Base-by-base conservation (phyloP, 2,797 vertebrate genomes). In the Enteromius treurensis region DNA sequence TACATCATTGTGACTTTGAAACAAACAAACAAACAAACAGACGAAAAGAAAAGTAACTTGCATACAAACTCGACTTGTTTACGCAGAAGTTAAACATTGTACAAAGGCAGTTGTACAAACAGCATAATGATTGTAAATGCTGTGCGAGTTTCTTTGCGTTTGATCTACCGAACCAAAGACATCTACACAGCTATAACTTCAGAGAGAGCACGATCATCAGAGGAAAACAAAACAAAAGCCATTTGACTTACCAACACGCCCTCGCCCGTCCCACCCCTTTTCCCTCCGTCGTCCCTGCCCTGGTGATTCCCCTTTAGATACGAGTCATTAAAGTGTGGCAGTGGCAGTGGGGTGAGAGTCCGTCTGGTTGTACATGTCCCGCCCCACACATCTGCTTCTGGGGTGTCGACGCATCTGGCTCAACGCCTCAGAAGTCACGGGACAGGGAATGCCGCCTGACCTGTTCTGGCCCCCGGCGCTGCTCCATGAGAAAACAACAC, bases 361-460 rank as follows among this genome's bases (percentile, higher is more conserved):
- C 32, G 7, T 77, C 49, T 77, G 64, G 65, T 23, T 19, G 23
- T 1, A 0, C 21, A 7, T 5, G 15, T 55, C 47, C 81, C 49
- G 60, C 80, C 17, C 68, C 37, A 2, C 42, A 26, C 34, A 15
- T 81, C 69, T 80, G 13, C 45, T 83, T 34, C 62, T 15, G 82
- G 51, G 1, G 42, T 83, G 80, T 85, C 55, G 75, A 77, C 55
- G 26, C 4, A 53, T 83, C 85, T 51, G 84, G 83, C 79, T 85
- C 49, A 45, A 29, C 73, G 77, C 49, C n/a, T n/a, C 34, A n/a
- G 58, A 64, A 49, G 10, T 69, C 51, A 62, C 26, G 2, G 74
- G 81, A 70, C 81, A 19, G 79, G 82, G 88, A 93, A 92, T 92
- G 92, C 64, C 23, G 84, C 84, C 5, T 0, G 86, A 88, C 92